phyloP scores from a whole-genome alignment of 2,797 vertebrate genomes.

The Acanthurus lineatus region DNA sequence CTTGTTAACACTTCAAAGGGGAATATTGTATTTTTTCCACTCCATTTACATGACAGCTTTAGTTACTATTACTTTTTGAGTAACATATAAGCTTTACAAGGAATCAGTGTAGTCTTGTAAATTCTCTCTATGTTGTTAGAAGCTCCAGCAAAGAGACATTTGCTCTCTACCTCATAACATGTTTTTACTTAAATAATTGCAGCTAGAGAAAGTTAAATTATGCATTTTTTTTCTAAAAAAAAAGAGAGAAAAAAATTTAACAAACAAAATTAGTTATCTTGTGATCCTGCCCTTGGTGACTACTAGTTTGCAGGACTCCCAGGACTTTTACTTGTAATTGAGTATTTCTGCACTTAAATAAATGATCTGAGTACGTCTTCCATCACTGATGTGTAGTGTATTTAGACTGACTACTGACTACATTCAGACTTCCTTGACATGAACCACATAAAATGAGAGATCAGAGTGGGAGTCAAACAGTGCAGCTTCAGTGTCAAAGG shows the following conservation, averaged over 20 bases:
- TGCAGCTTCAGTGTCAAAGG: constrained; percentile 81
- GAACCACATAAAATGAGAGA: constrained; percentile 46
- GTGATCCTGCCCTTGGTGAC: not conserved
- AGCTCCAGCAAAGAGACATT: not conserved
- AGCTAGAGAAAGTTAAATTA: not conserved
- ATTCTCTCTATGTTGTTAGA: not conserved
- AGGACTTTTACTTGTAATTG: not conserved
- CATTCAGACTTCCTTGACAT: constrained; percentile 42
- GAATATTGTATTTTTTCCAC: not conserved
- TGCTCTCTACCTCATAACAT: not conserved
- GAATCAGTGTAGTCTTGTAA: not conserved
- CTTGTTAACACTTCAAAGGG: not conserved
- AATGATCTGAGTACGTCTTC: not conserved
- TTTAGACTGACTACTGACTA: constrained; percentile 27
- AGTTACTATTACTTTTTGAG: not conserved
- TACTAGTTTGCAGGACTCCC: not conserved
- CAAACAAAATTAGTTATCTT: no score
- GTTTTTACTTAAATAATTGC: not conserved
- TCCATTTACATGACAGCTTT: not conserved
- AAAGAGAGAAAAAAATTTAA: not conserved
- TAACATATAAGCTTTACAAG: not conserved
- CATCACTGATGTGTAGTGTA: constrained; percentile 1
- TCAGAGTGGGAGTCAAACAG: constrained; percentile 84
- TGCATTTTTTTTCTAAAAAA: not conserved
- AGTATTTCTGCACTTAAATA: not conserved